A percentile compares a stretch with the other conserved stretches of the same genome.
Evolutionary conservation across 1,140 invertebrate genomes (phyloP).

Genomic region (Pseudomyrmex gracilis): DNA sequence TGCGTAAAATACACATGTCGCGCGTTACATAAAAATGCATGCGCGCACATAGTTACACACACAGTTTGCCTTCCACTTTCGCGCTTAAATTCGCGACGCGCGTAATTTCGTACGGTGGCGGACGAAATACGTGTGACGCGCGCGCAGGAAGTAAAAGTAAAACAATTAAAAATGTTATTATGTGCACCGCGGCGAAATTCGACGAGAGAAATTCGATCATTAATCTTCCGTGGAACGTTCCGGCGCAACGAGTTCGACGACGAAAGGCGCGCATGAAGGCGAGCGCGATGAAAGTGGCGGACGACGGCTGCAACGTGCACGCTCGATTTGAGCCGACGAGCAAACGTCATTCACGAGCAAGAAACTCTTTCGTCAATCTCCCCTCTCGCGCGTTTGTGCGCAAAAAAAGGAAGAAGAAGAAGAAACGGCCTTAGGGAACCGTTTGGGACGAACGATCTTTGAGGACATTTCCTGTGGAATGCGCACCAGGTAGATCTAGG

Average conservation of each 20-base stretch:
- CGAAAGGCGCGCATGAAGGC: not conserved
- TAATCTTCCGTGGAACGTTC: slow-evolving; percentile 12
- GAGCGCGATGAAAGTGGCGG: not conserved
- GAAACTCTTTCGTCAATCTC: slow-evolving; percentile 28
- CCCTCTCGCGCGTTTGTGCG: too few relatives aligned
- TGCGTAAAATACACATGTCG: not conserved
- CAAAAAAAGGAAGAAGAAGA: too few relatives aligned
- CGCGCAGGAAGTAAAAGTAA: too few relatives aligned
- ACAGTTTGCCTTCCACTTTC: not conserved
- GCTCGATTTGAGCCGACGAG: slow-evolving; percentile 38
- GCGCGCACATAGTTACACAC: too few relatives aligned
- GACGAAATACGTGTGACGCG: too few relatives aligned
- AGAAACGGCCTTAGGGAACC: too few relatives aligned
- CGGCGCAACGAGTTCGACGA: not conserved
- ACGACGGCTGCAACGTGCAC: not conserved
- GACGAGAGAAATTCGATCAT: not conserved
- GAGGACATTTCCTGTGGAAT: slow-evolving; percentile 59
- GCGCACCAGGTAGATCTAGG: slow-evolving; percentile 53
- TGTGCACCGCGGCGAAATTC: not conserved
- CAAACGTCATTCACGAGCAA: slow-evolving; percentile 46
- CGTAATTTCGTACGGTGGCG: too few relatives aligned
- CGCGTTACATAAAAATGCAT: not conserved
- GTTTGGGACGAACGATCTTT: slow-evolving; percentile 11
- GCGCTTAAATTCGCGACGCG: too few relatives aligned
- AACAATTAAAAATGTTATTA: not conserved